Base-by-base conservation (phyloP, 2,888 invertebrate genomes). In the Hydriomena furcata region DNA sequence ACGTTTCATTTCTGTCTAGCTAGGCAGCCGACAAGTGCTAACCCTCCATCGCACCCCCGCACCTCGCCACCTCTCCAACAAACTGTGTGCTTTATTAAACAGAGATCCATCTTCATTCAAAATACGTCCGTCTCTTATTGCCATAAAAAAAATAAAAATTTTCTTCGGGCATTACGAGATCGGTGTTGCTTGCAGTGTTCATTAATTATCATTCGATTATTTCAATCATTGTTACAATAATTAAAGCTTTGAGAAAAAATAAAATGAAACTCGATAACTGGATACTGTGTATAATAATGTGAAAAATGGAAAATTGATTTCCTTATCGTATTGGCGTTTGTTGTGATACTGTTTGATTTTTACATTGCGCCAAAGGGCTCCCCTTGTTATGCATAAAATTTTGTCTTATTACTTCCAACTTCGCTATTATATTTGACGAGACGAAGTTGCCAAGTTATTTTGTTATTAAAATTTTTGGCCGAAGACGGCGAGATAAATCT, bases 311-410 rank as follows among this genome's bases (percentile, higher is more conserved):
- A n/a, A n/a, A n/a, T n/a, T n/a, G n/a, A n/a, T n/a, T n/a, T n/a
- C n/a, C n/a, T n/a, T 3, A 8, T 32, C 17, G 8, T 8, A 5
- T 32, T 36, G 20, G n/a, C n/a, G n/a, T n/a, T 65, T 52, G 52
- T 30, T 31, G 21, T 52, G 44, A 47, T 48, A 34, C 12, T 42
- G 7, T 31, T 7, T 13, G 6, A 24, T 5, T n/a, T n/a, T n/a
- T 52, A 43, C 47, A 35, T 23, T 44, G 38, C 25, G 13, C 5
- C 32, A 24, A 43, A 77, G 73, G 71, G 75, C 76, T 77, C 85
- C 84, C 86, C 84, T 85, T 85, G 84, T 86, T 88, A 86, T 87
- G 89, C 89, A 89, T 89, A 87, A 87, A 88, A 88, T 89, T 87
- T 86, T 85, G 87, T 86, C 88, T 88, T 89, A 89, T 89, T 88